Conservation (phyloP, 2,797 vertebrate genomes). For the Lacerta agilis region DNA sequence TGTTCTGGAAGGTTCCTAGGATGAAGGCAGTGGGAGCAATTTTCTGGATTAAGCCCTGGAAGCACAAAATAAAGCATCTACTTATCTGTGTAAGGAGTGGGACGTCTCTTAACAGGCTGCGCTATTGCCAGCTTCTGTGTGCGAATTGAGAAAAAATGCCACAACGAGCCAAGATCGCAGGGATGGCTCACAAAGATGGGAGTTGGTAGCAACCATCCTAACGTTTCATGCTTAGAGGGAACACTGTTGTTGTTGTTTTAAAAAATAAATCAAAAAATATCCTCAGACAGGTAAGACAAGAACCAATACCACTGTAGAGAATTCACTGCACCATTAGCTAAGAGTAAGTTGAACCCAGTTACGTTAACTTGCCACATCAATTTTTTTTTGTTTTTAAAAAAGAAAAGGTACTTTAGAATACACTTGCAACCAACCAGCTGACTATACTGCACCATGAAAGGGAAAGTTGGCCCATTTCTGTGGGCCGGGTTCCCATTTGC, state of each 20-base stretch:
- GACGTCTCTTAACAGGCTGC: neutral
- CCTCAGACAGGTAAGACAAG: slow-evolving; percentile 78
- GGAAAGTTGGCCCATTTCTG: slow-evolving; percentile 29
- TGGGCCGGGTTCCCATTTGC: neutral
- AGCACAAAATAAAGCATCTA: slow-evolving; percentile 48
- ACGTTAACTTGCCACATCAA: slow-evolving; percentile 67
- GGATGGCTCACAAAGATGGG: neutral
- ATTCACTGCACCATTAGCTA: slow-evolving; percentile 85
- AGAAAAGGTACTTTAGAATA: slow-evolving; percentile 55
- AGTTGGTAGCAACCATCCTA: slow-evolving; percentile 43
- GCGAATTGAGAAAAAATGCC: neutral
- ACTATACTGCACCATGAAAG: slow-evolving; percentile 52
- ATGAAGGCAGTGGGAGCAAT: no score
- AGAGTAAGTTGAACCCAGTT: slow-evolving; percentile 74
- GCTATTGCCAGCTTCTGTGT: neutral
- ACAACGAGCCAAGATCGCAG: neutral
- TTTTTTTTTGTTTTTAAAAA: neutral
- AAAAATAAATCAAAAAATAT: slow-evolving; percentile 50
- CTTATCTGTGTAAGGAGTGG: neutral
- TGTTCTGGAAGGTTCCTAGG: neutral
- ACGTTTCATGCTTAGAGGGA: slow-evolving; percentile 73
- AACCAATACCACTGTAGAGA: slow-evolving; percentile 85
- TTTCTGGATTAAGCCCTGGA: slow-evolving; percentile 51
- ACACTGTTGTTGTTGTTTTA: slow-evolving; percentile 67
- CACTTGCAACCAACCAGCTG: slow-evolving; percentile 57